Conservation (phyloP, 1,140 invertebrate genomes). For the Drosophila virilis region DNA sequence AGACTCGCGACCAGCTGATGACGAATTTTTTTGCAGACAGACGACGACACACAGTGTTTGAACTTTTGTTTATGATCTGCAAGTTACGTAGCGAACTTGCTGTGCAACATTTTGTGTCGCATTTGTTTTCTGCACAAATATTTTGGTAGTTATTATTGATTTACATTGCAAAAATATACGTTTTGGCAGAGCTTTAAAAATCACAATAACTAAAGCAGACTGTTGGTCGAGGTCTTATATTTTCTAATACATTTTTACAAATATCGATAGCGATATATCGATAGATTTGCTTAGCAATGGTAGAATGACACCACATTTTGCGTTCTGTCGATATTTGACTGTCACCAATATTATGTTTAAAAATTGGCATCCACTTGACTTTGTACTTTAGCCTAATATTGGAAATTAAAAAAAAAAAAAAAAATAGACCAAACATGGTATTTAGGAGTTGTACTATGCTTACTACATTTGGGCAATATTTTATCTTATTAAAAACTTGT, state of each 20-base stretch:
- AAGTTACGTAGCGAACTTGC: slow-evolving; percentile 1
- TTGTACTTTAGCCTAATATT: too few relatives aligned
- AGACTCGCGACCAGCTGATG: slow-evolving; percentile 67
- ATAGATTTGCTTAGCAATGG: not conserved
- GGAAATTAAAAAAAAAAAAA: too few relatives aligned
- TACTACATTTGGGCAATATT: too few relatives aligned
- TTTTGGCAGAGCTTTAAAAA: slow-evolving; percentile 8
- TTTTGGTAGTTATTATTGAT: slow-evolving; percentile 3
- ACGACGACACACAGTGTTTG: slow-evolving; percentile 12
- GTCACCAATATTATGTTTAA: not conserved
- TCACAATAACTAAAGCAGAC: slow-evolving; percentile 41
- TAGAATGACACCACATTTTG: slow-evolving; percentile 22
- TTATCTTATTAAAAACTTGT: too few relatives aligned
- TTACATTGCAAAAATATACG: slow-evolving; percentile 28
- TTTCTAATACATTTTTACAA: slow-evolving; percentile 25
- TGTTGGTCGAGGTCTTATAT: slow-evolving; percentile 25
- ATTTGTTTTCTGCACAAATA: slow-evolving; percentile 30
- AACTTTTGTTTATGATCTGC: slow-evolving; percentile 44
- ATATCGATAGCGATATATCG: slow-evolving; percentile 21
- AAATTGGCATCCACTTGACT: too few relatives aligned
- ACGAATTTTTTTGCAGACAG: slow-evolving; percentile 69
- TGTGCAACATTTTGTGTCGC: slow-evolving; percentile 20
- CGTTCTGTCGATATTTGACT: not conserved
- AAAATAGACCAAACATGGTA: too few relatives aligned
- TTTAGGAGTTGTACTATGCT: too few relatives aligned